phyloP scores from a whole-genome alignment of 1,140 invertebrate genomes.

The Papilio helenus region DNA sequence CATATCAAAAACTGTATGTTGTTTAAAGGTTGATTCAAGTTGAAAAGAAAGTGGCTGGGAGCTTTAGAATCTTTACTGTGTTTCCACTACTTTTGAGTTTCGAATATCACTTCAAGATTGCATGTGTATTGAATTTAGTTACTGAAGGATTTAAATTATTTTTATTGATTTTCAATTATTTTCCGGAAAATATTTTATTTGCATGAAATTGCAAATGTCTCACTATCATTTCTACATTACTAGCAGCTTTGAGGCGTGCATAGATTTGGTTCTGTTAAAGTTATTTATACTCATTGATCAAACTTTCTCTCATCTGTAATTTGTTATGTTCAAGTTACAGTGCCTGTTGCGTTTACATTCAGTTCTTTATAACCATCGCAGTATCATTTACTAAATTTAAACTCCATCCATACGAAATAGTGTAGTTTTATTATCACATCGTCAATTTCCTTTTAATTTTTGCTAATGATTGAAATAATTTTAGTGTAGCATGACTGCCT shows the following conservation, averaged over 20 bases:
- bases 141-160: neutral
- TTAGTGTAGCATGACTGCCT: slow-evolving; percentile 13
- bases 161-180: neutral
- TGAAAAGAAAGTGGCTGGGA: slow-evolving; percentile 3
- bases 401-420: neutral
- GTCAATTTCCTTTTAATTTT: neutral
- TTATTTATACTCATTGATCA: slow-evolving; percentile 26
- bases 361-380: neutral
- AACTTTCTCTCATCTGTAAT: slow-evolving; percentile 29
- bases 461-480: slow-evolving; percentile 8
- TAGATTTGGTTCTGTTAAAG: slow-evolving; percentile 16
- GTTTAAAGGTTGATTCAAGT: too few species aligned
- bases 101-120: neutral
- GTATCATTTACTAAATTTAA: neutral
- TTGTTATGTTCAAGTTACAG: slow-evolving; percentile 37
- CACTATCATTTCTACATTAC: slow-evolving; percentile 23
- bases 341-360: slow-evolving; percentile 25
- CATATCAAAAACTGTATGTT: too few species aligned
- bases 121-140: neutral
- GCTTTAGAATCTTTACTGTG: neutral
- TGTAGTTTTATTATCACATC: neutral
- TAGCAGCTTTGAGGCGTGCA: slow-evolving; percentile 31
- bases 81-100: neutral
- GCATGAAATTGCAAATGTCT: slow-evolving; percentile 28
- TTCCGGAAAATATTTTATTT: slow-evolving; percentile 40